Evolutionary conservation across 2,113 vertebrate species (phyloP).

Genomic region (Scartelaos histophorus): DNA sequence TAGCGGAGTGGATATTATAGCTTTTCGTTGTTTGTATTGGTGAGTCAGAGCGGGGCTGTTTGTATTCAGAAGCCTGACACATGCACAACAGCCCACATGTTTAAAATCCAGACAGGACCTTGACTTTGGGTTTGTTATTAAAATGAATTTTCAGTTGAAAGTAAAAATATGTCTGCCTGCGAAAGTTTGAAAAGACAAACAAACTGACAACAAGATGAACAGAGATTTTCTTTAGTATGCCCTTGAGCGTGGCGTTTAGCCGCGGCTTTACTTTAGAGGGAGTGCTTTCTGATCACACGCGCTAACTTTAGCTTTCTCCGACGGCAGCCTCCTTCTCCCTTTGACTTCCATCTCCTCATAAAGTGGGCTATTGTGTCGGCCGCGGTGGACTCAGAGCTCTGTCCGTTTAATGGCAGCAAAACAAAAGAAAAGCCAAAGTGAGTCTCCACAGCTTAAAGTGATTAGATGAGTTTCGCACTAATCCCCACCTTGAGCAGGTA

Average conservation of each 20-base stretch:
- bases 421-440: constrained; percentile 70
- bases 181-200: constrained; percentile 15
- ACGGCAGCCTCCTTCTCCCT: constrained; percentile 22
- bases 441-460: constrained; percentile 72
- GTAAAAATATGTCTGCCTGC: constrained; percentile 9
- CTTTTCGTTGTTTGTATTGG: not conserved
- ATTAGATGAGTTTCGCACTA: constrained; percentile 72
- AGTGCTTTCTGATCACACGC: constrained; percentile 23
- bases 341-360: constrained; percentile 36
- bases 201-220: constrained; percentile 21
- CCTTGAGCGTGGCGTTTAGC: constrained; percentile 46
- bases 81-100: not conserved
- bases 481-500: constrained; percentile 75
- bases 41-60: not conserved
- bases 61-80: not conserved
- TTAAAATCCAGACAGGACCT: not conserved
- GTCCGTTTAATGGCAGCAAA: constrained; percentile 61
- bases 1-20: not conserved
- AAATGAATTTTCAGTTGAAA: constrained; percentile 10
- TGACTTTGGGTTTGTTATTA: not conserved
- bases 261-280: constrained; percentile 27
- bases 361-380: constrained; percentile 39
- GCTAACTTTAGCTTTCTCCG: constrained; percentile 25
- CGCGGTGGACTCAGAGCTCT: constrained; percentile 28
- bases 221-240: constrained; percentile 30